A percentile compares a stretch with the other conserved stretches of the same genome.
Conservation (phyloP, 2,797 vertebrate species). For the Bradypodion ventrale region DNA sequence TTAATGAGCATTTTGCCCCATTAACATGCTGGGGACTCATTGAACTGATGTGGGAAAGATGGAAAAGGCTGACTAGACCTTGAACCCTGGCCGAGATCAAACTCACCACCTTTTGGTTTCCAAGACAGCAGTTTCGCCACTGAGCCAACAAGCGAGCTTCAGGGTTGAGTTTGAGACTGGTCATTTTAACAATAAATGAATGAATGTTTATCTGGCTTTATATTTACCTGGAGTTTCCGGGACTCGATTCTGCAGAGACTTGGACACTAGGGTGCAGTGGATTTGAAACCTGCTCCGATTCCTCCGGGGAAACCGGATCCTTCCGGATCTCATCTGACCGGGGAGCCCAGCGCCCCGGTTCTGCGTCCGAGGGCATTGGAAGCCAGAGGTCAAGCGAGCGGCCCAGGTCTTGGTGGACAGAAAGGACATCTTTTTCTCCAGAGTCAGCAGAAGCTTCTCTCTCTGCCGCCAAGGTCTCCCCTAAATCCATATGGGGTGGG, state of each 20-base stretch:
- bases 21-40: no score
- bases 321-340: not conserved
- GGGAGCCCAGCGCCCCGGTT: not conserved
- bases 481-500: constrained; percentile 63
- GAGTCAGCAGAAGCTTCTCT: fast-evolving
- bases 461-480: not conserved
- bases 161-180: no score
- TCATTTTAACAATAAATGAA: no score
- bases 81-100: no score
- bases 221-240: not conserved
- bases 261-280: not conserved
- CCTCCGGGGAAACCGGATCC: not conserved
- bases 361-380: no score
- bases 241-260: not conserved
- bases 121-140: no score
- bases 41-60: no score
- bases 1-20: no score
- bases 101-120: no score
- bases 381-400: fast-evolving
- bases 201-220: no score
- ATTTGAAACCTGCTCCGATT: not conserved
- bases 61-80: no score
- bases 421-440: fast-evolving
- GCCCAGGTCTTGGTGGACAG: fast-evolving
- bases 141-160: no score